A percentile compares a stretch with the other conserved stretches of the same genome.
Evolutionary conservation across 1,140 invertebrate species (phyloP).

Genomic region (Bathynomus jamesi): DNA sequence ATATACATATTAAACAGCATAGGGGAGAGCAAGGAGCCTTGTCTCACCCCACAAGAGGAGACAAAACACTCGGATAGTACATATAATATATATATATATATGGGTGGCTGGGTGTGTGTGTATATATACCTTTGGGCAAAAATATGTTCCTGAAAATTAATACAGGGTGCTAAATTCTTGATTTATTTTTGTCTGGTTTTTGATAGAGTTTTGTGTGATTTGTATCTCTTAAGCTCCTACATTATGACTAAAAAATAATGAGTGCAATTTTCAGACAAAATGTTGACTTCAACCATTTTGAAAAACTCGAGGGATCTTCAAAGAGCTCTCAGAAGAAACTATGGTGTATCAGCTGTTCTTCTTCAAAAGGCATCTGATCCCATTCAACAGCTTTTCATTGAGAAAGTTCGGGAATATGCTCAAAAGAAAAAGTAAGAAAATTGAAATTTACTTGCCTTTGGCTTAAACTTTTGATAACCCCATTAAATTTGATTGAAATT

Average conservation of each 20-base stretch:
- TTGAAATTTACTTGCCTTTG: neutral
- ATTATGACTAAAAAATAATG: neutral
- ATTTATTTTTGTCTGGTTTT: neutral
- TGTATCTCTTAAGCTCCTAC: neutral
- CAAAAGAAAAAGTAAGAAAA: slow-evolving; percentile 51
- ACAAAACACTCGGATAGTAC: too few relatives aligned
- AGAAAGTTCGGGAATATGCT: slow-evolving; percentile 86
- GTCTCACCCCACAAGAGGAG: too few relatives aligned
- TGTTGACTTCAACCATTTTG: neutral
- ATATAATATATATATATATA: neutral
- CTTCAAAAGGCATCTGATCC: slow-evolving; percentile 71
- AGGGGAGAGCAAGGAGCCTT: too few relatives aligned
- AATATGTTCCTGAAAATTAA: neutral
- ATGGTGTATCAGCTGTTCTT: slow-evolving; percentile 38
- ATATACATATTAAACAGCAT: too few relatives aligned
- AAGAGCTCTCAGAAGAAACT: slow-evolving; percentile 11
- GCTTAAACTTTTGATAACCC: too few relatives aligned
- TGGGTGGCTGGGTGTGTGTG: neutral
- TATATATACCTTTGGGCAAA: neutral
- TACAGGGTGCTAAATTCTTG: neutral
- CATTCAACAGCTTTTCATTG: slow-evolving; percentile 86
- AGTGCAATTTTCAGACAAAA: neutral
- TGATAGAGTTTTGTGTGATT: neutral
- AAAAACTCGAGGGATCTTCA: neutral
- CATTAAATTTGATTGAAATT: too few relatives aligned